Evolutionary conservation across 2,888 invertebrate species (phyloP), one percentile per base, ranked within the genome.

Genomic region (Watsonalla cultraria): DNA sequence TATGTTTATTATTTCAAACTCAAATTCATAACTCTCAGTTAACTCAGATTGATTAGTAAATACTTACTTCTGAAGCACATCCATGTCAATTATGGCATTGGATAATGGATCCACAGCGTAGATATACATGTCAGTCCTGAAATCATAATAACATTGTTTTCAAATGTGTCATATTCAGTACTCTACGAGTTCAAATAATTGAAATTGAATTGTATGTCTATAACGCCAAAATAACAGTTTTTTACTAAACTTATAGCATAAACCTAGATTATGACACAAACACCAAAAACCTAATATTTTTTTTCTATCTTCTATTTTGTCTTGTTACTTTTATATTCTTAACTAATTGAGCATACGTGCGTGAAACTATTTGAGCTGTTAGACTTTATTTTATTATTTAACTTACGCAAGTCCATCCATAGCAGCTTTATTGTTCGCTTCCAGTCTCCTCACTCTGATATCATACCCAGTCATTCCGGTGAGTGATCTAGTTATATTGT

Each of bases 21-120:
- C 11, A 45, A 11, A 45, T 45, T 11, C 0, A 45, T n/a, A 11
- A 7, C 6, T 45, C 6, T n/a, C n/a, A n/a, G n/a, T n/a, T n/a
- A n/a, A n/a, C n/a, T n/a, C 11, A 0, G 6, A 45, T 0, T 7
- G 8, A 13, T 45, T 45, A 11, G 46, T 5, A 34, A 9, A 7
- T 46, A 85, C 92, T 92, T 90, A 96, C 96, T 92, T 94, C 80
- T 95, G 95, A 37, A 96, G 79, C 6, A 94, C 92, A 56, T 95
- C 95, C 92, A 95, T 95, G 72, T 96, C 96, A 48, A 97, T 93
- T 54, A 97, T 94, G 0, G 95, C 93, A 73, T 97, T 97, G 6
- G 95, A 93, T 63, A 94, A 90, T 0, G 95, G 95, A 84, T 97
- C 96, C 15, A 97, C 94, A 2, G 95, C 97, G 73, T 97, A 97